These are phyloP conservation scores for Tupiocoris notatus DNA, from an alignment of 2,888 invertebrate species.

Conservation along the genomic window DNA sequence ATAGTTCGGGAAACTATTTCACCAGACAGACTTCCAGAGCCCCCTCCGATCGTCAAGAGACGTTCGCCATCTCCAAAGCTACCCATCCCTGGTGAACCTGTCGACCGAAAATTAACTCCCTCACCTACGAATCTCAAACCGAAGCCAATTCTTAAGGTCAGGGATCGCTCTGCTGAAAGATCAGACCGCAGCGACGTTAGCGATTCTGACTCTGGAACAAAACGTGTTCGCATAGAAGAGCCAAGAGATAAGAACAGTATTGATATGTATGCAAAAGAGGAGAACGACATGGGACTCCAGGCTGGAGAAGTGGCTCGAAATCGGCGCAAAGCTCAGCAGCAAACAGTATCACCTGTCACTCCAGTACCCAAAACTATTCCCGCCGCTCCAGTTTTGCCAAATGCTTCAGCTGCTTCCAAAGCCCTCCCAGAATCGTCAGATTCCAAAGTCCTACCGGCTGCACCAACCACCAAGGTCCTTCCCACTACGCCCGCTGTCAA, in stretches of 20 bases:
- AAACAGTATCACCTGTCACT: background rate
- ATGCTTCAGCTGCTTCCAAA: background rate
- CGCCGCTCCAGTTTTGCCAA: background rate
- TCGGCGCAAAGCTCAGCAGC: slow-evolving; percentile 51
- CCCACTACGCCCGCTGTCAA: slow-evolving; percentile 46
- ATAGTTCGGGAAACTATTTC: slow-evolving; percentile 22
- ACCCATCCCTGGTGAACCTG: background rate
- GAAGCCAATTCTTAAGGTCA: slow-evolving; percentile 73
- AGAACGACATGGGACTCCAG: slow-evolving; percentile 53
- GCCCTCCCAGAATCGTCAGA: background rate
- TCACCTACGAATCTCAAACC: slow-evolving; percentile 58
- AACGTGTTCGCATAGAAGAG: slow-evolving; percentile 50
- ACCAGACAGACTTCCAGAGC: slow-evolving; percentile 14
- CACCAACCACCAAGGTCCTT: background rate
- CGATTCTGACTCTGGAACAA: slow-evolving; percentile 45
- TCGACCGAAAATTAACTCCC: slow-evolving; percentile 6
- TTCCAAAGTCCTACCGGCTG: background rate
- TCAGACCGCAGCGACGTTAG: slow-evolving; percentile 38
- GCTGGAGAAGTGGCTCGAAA: slow-evolving; percentile 55
- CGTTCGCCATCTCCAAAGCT: slow-evolving; percentile 25
- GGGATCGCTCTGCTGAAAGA: slow-evolving; percentile 45
- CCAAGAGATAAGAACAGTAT: slow-evolving; percentile 43
- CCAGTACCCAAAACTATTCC: background rate
- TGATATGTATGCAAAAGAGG: slow-evolving; percentile 51
- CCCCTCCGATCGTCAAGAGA: slow-evolving; percentile 10